Evolutionary conservation across 2,797 vertebrate genomes (phyloP).

Genomic region (Hirundo rustica): DNA sequence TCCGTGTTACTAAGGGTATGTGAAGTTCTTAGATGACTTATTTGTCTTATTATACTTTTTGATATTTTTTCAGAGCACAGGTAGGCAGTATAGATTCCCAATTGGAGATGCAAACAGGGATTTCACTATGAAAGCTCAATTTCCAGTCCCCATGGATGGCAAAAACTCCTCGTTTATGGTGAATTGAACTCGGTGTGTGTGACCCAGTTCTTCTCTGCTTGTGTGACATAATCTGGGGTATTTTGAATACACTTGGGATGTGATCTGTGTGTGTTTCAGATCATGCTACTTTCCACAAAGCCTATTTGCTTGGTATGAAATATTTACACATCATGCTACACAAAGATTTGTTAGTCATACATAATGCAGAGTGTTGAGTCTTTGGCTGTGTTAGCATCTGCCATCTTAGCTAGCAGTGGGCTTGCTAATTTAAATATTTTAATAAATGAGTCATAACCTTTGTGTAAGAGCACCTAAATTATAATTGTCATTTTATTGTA

Average conservation of each 20-base stretch:
- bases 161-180: background rate
- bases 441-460: slow-evolving; percentile 47
- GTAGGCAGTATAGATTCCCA: background rate
- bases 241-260: background rate
- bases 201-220: background rate
- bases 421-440: slow-evolving; percentile 44
- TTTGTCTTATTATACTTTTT: background rate
- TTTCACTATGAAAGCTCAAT: background rate
- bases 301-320: background rate
- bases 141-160: background rate
- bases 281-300: background rate
- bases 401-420: slow-evolving; percentile 32
- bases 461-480: background rate
- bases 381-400: slow-evolving; percentile 1
- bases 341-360: background rate
- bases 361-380: background rate
- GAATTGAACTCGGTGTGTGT: background rate
- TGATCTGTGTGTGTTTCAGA: background rate
- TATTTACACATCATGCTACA: background rate
- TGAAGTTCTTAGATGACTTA: background rate
- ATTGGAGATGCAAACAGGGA: background rate
- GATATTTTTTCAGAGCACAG: background rate
- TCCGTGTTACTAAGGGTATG: background rate
- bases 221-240: background rate
- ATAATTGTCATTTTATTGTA: background rate